These are phyloP conservation scores for Cryptomyrus ogoouensis DNA, from an alignment of 2,113 vertebrate genomes.

Conservation along the genomic window DNA sequence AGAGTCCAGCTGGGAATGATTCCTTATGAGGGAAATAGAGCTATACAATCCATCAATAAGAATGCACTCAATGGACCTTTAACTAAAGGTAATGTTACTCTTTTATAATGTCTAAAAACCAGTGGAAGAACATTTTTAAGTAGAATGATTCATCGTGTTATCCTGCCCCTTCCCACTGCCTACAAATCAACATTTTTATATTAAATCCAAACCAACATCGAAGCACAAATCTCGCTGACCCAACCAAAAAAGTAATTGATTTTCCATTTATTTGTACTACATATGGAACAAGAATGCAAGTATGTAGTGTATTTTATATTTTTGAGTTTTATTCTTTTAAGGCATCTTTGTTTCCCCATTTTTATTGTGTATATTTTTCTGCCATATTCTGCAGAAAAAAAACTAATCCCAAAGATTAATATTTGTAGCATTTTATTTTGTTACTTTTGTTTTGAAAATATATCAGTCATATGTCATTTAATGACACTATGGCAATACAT, in stretches of 20 bases:
- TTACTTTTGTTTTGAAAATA: not conserved
- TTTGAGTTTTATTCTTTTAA: not conserved
- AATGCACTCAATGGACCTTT: not conserved
- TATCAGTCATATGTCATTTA: not conserved
- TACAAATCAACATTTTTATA: not conserved
- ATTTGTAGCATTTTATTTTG: not conserved
- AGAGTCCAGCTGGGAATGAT: not conserved
- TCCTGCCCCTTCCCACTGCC: not conserved
- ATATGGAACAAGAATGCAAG: not conserved
- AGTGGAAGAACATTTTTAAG: not conserved
- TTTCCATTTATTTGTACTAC: not conserved
- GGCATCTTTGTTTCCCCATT: not conserved
- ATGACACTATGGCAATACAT: slow-evolving; percentile 40
- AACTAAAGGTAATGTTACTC: not conserved
- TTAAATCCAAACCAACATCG: not conserved
- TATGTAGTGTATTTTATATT: not conserved
- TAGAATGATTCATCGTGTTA: not conserved
- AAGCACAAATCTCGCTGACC: not conserved
- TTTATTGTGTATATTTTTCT: not conserved
- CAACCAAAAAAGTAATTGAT: not conserved
- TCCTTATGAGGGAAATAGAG: not conserved
- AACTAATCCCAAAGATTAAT: not conserved
- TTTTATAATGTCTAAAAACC: not conserved
- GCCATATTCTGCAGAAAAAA: not conserved
- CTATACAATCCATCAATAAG: not conserved